These are phyloP conservation scores for Spodoptera littoralis DNA, from an alignment of 2,888 invertebrate species.

Conservation along the genomic window DNA sequence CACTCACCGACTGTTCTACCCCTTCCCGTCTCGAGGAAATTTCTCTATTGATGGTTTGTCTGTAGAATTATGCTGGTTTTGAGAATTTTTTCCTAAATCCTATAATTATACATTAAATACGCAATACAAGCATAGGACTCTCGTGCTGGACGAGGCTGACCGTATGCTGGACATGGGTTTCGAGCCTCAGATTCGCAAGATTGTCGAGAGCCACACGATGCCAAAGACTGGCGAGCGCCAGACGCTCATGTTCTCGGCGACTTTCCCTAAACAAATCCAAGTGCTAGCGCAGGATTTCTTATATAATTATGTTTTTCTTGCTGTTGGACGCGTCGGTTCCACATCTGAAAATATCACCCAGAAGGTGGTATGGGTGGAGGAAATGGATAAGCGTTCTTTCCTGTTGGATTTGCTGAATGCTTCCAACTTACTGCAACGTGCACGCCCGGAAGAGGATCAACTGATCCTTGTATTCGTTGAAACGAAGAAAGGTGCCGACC, in stretches of 20 bases:
- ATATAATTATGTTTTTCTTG: conserved; percentile 99
- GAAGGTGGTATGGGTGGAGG: conserved; percentile 99
- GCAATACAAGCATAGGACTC: conserved; percentile 57
- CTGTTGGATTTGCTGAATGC: conserved; percentile 98
- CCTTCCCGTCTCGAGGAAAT: conserved; percentile 90
- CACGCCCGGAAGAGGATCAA: conserved; percentile 92
- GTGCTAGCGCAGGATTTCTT: conserved; percentile 99
- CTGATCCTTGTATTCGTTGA: conserved; percentile 99
- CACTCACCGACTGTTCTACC: conserved; percentile 90
- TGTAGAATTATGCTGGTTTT: not conserved
- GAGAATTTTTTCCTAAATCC: not conserved
- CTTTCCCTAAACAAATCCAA: conserved; percentile 99
- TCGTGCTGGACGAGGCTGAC: conserved; percentile 99
- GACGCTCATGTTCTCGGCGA: conserved; percentile 99
- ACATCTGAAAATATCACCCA: conserved; percentile 99
- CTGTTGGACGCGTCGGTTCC: conserved; percentile 99
- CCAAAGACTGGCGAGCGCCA: conserved; percentile 98
- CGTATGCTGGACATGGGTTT: conserved; percentile 90
- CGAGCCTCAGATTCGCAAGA: conserved; percentile 96
- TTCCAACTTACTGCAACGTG: conserved; percentile 88
- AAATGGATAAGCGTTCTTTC: conserved; percentile 98
- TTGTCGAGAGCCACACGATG: conserved; percentile 98
- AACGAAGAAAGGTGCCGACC: conserved; percentile 99
- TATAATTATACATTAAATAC: no score
- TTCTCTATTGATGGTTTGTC: conserved; percentile 88